phyloP scores from a whole-genome alignment of 2,113 vertebrate species.

The Hyla sarda region DNA sequence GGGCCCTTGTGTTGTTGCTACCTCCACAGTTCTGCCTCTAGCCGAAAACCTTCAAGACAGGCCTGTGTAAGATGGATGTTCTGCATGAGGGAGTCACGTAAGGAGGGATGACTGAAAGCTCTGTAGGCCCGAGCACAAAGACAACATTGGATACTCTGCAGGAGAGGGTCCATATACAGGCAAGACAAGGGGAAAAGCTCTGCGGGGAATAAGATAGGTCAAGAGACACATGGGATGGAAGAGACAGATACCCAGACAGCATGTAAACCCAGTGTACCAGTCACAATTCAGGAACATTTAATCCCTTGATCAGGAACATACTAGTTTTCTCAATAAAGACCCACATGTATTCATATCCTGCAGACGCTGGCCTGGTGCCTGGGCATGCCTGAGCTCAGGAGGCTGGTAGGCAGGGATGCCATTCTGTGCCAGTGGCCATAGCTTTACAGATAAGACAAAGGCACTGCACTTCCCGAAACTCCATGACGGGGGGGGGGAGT shows the following conservation, averaged over 20 bases:
- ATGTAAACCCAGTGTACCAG: neutral
- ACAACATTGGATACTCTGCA: neutral
- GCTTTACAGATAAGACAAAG: slow-evolving; percentile 6
- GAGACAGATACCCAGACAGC: neutral
- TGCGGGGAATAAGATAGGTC: neutral
- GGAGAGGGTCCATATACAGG: neutral
- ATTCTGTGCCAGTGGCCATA: slow-evolving; percentile 5
- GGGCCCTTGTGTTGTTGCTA: neutral
- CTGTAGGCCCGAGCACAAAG: neutral
- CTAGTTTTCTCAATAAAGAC: slow-evolving; percentile 13
- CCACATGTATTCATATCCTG: slow-evolving; percentile 14
- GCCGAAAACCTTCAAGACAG: neutral
- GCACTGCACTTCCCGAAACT: neutral
- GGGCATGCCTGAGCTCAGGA: slow-evolving; percentile 1
- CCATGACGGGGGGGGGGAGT: neutral
- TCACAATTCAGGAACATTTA: slow-evolving; percentile 1
- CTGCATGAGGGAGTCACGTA: neutral
- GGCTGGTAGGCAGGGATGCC: neutral
- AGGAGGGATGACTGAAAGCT: too few relatives aligned
- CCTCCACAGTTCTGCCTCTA: neutral
- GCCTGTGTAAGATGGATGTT: neutral
- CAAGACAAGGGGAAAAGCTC: neutral
- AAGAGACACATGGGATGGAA: neutral
- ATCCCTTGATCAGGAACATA: neutral
- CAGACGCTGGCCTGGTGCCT: neutral